Percentiles rank a stretch among this genome's conserved stretches.
phyloP scores from a whole-genome alignment of 2,113 vertebrate genomes.

The Peromyscus maniculatus region DNA sequence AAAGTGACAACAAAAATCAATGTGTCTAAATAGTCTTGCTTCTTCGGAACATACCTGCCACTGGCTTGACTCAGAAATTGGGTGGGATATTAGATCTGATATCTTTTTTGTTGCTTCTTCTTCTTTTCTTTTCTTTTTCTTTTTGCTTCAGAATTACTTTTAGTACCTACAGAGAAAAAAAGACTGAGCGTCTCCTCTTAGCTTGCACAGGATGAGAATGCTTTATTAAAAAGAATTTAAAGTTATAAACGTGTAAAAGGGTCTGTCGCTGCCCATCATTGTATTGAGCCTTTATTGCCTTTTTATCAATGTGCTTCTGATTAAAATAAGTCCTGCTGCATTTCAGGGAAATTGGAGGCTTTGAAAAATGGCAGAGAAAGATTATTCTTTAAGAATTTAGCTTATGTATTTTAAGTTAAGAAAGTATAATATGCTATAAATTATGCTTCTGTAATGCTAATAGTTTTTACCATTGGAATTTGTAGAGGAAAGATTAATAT shows the following conservation, averaged over 20 bases:
- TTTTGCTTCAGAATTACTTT: constrained; percentile 60
- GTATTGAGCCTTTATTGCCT: background rate
- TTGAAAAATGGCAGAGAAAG: constrained; percentile 41
- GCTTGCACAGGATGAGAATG: background rate
- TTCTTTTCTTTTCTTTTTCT: background rate
- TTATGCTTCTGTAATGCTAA: background rate
- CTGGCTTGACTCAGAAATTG: constrained; percentile 76
- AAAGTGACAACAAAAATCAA: constrained; percentile 88
- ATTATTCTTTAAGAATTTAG: background rate
- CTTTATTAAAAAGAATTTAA: constrained; percentile 65
- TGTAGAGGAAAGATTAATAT: constrained; percentile 22
- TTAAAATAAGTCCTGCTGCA: background rate
- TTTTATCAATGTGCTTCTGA: background rate
- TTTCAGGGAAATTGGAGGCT: background rate
- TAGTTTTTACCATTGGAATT: constrained; percentile 21
- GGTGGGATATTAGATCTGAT: constrained; percentile 71
- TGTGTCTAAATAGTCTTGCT: constrained; percentile 86
- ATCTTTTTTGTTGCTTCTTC: constrained; percentile 22
- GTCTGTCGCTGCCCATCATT: background rate
- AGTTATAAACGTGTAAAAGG: constrained; percentile 35
- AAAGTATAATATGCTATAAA: background rate
- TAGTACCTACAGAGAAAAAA: constrained; percentile 45
- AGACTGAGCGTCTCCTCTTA: background rate
- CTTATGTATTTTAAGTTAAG: background rate
- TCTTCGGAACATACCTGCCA: constrained; percentile 83